These are phyloP conservation scores for Timema cristinae DNA, from an alignment of 2,888 invertebrate species.

Conservation along the genomic window DNA sequence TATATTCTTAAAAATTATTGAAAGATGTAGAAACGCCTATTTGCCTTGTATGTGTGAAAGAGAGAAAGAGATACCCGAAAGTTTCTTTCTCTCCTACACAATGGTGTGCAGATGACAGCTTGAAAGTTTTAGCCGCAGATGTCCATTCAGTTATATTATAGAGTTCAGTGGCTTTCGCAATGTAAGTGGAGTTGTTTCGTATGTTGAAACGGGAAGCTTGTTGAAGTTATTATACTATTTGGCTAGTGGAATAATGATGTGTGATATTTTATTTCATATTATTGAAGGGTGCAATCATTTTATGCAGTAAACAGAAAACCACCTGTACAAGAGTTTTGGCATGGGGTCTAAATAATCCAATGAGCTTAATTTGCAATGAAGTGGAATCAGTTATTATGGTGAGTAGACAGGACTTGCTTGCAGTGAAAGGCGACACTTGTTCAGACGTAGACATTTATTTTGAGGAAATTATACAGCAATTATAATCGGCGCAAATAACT, in stretches of 20 bases:
- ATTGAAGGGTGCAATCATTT: background rate
- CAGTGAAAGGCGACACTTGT: no score
- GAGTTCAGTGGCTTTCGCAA: background rate
- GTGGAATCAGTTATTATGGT: background rate
- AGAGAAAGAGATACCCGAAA: no score
- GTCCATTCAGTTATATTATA: background rate
- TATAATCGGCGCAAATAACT: no score
- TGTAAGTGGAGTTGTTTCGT: background rate
- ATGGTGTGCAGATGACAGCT: no score
- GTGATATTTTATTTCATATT: background rate
- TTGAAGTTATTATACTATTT: background rate
- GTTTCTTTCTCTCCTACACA: no score
- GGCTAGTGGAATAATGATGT: background rate
- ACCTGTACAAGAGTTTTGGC: background rate
- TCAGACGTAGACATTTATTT: no score
- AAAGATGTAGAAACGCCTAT: no score
- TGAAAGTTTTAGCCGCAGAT: background rate
- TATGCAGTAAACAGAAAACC: background rate
- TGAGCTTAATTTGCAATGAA: conserved; percentile 3
- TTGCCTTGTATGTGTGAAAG: no score
- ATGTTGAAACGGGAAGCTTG: background rate
- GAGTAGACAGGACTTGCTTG: no score
- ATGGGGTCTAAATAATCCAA: background rate
- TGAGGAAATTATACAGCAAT: no score
- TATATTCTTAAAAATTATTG: no score